Conservation (phyloP, 2,888 invertebrate species). For the Apamea sordens region DNA sequence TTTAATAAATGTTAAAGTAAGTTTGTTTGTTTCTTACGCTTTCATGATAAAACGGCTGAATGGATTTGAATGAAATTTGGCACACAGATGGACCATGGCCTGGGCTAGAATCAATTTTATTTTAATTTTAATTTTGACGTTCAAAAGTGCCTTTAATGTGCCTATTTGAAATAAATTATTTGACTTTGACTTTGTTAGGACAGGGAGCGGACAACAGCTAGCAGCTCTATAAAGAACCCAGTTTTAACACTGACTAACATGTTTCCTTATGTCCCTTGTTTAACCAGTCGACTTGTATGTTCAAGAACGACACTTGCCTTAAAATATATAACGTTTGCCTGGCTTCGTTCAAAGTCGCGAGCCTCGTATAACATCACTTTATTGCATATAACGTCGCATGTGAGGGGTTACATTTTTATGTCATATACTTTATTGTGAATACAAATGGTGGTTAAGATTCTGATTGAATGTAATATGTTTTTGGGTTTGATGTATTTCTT, state of each 20-base stretch:
- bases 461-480: conserved; percentile 13
- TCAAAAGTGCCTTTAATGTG: no score
- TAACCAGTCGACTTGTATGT: conserved; percentile 8
- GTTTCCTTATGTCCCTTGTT: neutral
- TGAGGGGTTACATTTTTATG: conserved; percentile 40
- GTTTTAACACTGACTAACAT: neutral
- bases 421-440: conserved; percentile 30
- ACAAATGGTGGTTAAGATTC: conserved; percentile 31
- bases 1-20: no score
- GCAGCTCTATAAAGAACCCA: no score
- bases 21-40: no score
- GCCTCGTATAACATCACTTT: conserved; percentile 43
- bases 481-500: neutral
- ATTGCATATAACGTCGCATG: conserved; percentile 35
- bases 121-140: no score
- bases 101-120: no score
- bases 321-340: neutral
- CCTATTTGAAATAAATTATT: no score
- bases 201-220: no score
- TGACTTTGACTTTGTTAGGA: no score
- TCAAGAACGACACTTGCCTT: conserved; percentile 17
- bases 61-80: no score
- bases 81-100: no score
- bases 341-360: conserved; percentile 4
- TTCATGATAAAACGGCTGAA: no score